Percentiles rank a stretch among this genome's conserved stretches.
phyloP scores from a whole-genome alignment of 2,888 invertebrate genomes.

The Drosophila stalkeri region DNA sequence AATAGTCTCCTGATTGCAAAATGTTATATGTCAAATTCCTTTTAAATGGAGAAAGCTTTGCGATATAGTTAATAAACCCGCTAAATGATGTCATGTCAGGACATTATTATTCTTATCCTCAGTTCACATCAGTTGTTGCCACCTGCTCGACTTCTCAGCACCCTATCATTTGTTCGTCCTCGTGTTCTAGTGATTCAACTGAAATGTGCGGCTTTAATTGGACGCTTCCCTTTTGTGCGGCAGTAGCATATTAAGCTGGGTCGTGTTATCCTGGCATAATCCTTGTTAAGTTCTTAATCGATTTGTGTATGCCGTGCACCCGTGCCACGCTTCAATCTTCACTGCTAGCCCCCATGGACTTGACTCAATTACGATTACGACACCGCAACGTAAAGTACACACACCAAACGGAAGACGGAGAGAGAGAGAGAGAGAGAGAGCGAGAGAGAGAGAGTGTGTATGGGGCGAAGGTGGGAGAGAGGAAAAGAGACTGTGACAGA shows the following conservation, averaged over 20 bases:
- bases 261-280: slow-evolving; percentile 59
- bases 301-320: slow-evolving; percentile 54
- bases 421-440: not conserved
- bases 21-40: not conserved
- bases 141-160: slow-evolving; percentile 27
- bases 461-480: not conserved
- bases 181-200: slow-evolving; percentile 24
- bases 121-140: not conserved
- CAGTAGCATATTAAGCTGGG: slow-evolving; percentile 52
- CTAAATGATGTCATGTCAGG: slow-evolving; percentile 16
- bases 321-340: not conserved
- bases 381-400: slow-evolving; percentile 36
- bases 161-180: slow-evolving; percentile 14
- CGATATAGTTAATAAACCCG: not conserved
- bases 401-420: not conserved
- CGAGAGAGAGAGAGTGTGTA: not conserved
- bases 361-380: slow-evolving; percentile 73
- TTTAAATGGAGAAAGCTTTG: not conserved
- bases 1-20: not conserved
- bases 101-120: slow-evolving; percentile 8
- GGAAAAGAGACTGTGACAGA: not conserved
- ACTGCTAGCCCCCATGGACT: slow-evolving; percentile 25
- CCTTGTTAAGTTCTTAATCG: slow-evolving; percentile 76
- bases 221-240: slow-evolving; percentile 39
- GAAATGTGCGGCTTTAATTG: slow-evolving; percentile 54